Percentiles rank a stretch among this genome's conserved stretches.
Conservation (phyloP, 2,113 vertebrate genomes). For the Formicarius rufipectus region DNA sequence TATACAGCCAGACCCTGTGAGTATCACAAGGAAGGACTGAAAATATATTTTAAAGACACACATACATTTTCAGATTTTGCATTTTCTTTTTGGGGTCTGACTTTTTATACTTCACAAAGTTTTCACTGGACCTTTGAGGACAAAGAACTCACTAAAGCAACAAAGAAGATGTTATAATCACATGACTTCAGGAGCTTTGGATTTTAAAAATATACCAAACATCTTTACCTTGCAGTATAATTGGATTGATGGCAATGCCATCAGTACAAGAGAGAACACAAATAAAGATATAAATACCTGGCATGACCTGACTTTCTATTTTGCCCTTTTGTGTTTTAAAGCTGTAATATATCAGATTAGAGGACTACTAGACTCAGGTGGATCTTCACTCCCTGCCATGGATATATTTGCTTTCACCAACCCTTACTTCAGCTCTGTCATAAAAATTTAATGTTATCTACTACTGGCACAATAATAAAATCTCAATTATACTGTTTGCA, state of each 20-base stretch:
- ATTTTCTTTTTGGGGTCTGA: background rate
- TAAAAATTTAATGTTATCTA: conserved; percentile 44
- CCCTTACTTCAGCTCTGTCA: conserved; percentile 19
- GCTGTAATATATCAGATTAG: background rate
- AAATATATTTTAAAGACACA: background rate
- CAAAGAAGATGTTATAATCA: background rate
- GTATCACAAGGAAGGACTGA: background rate
- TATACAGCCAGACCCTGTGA: background rate
- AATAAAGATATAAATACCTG: background rate
- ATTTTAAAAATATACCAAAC: background rate
- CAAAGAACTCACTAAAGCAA: background rate
- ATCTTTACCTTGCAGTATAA: background rate
- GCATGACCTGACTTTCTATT: background rate
- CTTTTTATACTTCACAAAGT: background rate
- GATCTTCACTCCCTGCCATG: background rate
- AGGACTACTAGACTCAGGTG: conserved; percentile 1
- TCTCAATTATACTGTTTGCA: conserved; percentile 45
- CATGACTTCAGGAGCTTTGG: background rate
- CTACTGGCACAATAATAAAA: conserved; percentile 39
- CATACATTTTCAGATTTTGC: background rate
- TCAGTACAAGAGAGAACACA: background rate
- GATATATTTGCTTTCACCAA: conserved; percentile 4
- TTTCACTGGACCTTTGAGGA: background rate
- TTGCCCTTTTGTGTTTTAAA: background rate
- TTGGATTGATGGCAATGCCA: background rate